Percentiles rank a stretch among this genome's conserved stretches.
Evolutionary conservation across 2,113 vertebrate genomes (phyloP).

Genomic region (Solenodon paradoxus): DNA sequence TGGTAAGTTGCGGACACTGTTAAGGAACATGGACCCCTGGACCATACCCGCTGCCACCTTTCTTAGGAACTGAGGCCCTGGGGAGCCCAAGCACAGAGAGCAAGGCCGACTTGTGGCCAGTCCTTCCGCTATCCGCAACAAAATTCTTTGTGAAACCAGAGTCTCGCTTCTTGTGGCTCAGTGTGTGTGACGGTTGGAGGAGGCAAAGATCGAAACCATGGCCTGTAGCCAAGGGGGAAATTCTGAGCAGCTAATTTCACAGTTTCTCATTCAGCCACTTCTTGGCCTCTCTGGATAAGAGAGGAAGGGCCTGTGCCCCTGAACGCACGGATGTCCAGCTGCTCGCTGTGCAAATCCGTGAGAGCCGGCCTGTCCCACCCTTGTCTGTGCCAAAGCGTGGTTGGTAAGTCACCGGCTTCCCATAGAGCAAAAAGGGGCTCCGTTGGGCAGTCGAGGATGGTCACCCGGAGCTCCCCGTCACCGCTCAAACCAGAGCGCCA

Average conservation of each 20-base stretch:
- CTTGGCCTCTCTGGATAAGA: background rate
- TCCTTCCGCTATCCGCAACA: background rate
- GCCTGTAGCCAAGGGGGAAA: background rate
- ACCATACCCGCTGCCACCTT: background rate
- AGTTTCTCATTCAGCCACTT: background rate
- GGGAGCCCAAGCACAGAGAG: background rate
- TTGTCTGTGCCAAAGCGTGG: background rate
- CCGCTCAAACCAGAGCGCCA: constrained; percentile 88
- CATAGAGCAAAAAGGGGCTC: background rate
- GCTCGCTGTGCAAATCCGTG: background rate
- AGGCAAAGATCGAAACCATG: background rate
- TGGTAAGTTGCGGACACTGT: too few species aligned
- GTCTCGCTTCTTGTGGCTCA: background rate
- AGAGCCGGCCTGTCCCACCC: background rate
- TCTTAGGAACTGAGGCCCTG: background rate
- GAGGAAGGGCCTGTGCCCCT: background rate
- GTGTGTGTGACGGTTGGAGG: background rate
- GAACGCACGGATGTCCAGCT: background rate
- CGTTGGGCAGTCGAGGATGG: background rate
- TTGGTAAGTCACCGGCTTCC: background rate
- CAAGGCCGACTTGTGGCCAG: background rate
- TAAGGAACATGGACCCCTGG: background rate
- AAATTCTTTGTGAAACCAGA: background rate
- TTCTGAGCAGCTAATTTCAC: background rate
- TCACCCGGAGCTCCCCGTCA: too few species aligned